Evolutionary conservation across 2,888 invertebrate species (phyloP).

Genomic region (Pandemis corylana): DNA sequence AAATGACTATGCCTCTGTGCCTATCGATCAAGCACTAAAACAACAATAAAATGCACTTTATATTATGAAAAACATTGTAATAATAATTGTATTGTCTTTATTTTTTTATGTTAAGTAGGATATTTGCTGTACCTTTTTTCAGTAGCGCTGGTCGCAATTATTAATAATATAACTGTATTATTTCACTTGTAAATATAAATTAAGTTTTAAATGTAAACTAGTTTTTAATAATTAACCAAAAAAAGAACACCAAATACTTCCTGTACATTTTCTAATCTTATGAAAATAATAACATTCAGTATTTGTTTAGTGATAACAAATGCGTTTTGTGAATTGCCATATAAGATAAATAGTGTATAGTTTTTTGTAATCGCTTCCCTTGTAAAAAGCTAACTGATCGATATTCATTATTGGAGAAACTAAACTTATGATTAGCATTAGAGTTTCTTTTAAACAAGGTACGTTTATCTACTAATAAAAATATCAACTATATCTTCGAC

Average conservation of each 20-base stretch:
- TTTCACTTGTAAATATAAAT: slow-evolving; percentile 58
- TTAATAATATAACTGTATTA: slow-evolving; percentile 49
- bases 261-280: slow-evolving; percentile 76
- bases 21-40: slow-evolving; percentile 74
- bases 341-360: slow-evolving; percentile 37
- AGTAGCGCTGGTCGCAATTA: slow-evolving; percentile 68
- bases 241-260: slow-evolving; percentile 75
- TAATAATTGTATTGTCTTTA: slow-evolving; percentile 29
- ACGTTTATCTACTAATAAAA: slow-evolving; percentile 48
- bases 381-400: slow-evolving; percentile 36
- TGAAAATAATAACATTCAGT: slow-evolving; percentile 56
- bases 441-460: slow-evolving; percentile 45
- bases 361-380: slow-evolving; percentile 40
- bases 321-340: slow-evolving; percentile 43
- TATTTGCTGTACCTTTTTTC: slow-evolving; percentile 35
- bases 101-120: slow-evolving; percentile 31
- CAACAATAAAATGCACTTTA: slow-evolving; percentile 68
- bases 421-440: slow-evolving; percentile 54
- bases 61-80: slow-evolving; percentile 35
- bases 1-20: slow-evolving; percentile 80
- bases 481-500: slow-evolving; percentile 72
- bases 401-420: slow-evolving; percentile 43
- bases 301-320: slow-evolving; percentile 53
- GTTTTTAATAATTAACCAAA: slow-evolving; percentile 61
- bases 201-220: slow-evolving; percentile 51